Base-by-base conservation (phyloP, 2,797 vertebrate species). In the Microctenopoma lineatum region DNA sequence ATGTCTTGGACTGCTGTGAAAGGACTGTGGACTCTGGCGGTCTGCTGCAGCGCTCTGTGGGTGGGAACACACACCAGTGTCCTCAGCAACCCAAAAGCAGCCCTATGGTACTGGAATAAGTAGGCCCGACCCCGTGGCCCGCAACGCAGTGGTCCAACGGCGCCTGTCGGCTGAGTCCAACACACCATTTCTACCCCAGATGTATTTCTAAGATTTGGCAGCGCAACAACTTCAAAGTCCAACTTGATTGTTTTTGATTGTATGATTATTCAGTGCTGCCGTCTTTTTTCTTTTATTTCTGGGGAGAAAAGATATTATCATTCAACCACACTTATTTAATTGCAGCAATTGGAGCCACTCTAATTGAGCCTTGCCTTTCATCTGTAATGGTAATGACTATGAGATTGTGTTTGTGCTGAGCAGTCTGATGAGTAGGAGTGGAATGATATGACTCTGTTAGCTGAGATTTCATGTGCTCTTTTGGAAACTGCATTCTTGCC, bases 251-350 rank as follows among this genome's bases (percentile, higher is more conserved):
- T 93, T 93, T 93, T 92, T 93, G 94, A 94, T 94, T 94, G 93
- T 92, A 85, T 89, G 92, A 95, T 94, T 95, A 93, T 94, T 94
- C 91, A 89, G 90, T 87, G 91, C 85, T 92, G 89, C 86, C 70
- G 82, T 92, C 89, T 92, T 94, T 92, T 94, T 92, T 93, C 89
- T 91, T 83, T 93, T 92, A 89, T 90, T 92, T 92, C 83, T 92
- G 82, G 85, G 89, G 88, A 84, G 89, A 92, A 90, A 89, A 94
- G 93, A 95, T 95, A 94, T 93, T 94, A 95, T 95, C 94, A 91
- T 91, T 90, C 92, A 93, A 94, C 92, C 93, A 94, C 94, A 94
- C 94, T 93, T 94, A 94, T 95, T 95, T 94, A 95, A 95, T 94
- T 94, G 94, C 90, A 63, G 92, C 93, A 94, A 94, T 95, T 95